Base-by-base conservation (phyloP, 2,888 invertebrate species). In the Flexamia atlantica region DNA sequence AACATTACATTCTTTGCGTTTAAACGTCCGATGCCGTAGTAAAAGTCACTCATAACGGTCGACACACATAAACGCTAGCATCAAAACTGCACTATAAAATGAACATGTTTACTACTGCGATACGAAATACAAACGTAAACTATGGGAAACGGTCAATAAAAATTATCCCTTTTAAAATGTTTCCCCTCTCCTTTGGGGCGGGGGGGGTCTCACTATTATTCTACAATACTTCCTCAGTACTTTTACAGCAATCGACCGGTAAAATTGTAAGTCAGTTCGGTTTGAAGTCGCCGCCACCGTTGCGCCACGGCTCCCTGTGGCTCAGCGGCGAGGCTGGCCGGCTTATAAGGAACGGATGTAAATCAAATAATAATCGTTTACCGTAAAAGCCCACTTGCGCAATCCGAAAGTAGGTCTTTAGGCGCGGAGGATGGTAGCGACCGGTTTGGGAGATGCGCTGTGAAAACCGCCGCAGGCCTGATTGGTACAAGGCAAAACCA, bases 331-430 rank as follows among this genome's bases (percentile, higher is more conserved):
- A 64, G 14, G 64, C 64, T 64, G 64, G 46, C n/a, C 53, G 23
- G 64, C 79, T 57, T 53, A 79, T 79, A 79, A 79, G 79, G 79
- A 79, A 28, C 23, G 57, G 79, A 79, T 79, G 79, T 79, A 79
- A 79, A 79, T 79, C 79, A 79, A 79, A 79, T 79, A 57, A 79
- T 79, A 79, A 79, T 57, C 30, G 79, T 57, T 79, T 30, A 79
- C 79, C 79, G 57, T 79, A 79, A 79, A 79, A 79, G 57, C 53
- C 79, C 74, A 40, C 28, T 76, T 46, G 76, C 50, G 76, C 36
- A 46, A 76, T 36, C 76, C 40, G 76, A 50, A 76, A 76, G 76
- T 76, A 76, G 76, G 76, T 76, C 70, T 70, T 70, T 40, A 70
- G 70, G 70, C 70, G 70, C 70, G 70, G 70, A 70, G n/a, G 70